A percentile compares a stretch with the other conserved stretches of the same genome.
These are phyloP conservation scores for Brachionus manjavacas DNA, from an alignment of 1,140 invertebrate species.

Conservation along the genomic window DNA sequence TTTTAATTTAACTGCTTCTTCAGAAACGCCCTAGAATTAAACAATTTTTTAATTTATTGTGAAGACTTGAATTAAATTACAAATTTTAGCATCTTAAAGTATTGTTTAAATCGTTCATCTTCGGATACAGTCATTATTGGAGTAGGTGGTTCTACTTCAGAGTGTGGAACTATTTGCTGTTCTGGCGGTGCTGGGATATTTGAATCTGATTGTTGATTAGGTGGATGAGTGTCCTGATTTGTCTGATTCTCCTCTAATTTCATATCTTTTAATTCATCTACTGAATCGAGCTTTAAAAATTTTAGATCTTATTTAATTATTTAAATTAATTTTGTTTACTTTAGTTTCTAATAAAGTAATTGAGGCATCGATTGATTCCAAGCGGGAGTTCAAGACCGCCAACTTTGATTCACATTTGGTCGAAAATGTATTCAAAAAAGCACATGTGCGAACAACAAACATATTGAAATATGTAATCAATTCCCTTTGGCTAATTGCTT, in stretches of 20 bases:
- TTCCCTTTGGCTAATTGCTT: conserved; percentile 27
- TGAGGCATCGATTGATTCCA: conserved; percentile 13
- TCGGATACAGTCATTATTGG: conserved; percentile 14
- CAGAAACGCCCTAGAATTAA: background rate
- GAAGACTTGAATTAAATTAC: background rate
- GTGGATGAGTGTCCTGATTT: background rate
- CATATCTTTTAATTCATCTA: conserved; percentile 31
- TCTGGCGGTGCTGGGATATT: background rate
- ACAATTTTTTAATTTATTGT: no score
- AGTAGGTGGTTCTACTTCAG: background rate
- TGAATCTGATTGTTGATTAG: background rate
- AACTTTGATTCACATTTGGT: conserved; percentile 36
- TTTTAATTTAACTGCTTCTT: conserved; percentile 20
- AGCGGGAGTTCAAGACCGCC: background rate
- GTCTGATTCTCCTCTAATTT: conserved; percentile 15
- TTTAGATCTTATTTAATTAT: background rate
- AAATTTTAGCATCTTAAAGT: conserved; percentile 34
- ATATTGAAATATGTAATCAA: conserved; percentile 36
- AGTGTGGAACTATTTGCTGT: background rate
- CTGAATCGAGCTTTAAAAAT: conserved; percentile 8
- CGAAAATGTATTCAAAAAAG: conserved; percentile 37
- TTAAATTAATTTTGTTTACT: background rate
- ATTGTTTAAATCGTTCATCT: background rate
- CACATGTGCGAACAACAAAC: conserved; percentile 10
- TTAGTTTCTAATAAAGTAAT: conserved; percentile 35